Base-by-base conservation (phyloP, 2,113 vertebrate genomes). In the Oryzias melastigma region DNA sequence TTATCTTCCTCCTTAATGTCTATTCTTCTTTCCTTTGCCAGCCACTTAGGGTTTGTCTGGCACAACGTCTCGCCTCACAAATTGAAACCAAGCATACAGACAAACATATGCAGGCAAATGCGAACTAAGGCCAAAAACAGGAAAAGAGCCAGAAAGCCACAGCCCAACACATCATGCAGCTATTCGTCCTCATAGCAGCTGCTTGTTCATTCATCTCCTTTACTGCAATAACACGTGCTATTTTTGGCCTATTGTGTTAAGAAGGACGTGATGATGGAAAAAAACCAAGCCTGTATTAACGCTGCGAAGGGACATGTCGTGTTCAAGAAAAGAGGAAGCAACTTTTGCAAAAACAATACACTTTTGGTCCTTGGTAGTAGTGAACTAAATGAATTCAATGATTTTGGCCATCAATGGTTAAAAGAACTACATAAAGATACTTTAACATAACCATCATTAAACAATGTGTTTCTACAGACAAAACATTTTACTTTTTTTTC, bases 171-270 rank as follows among this genome's bases (percentile, higher is more conserved):
- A 29, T 56, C 16, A 25, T 29, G 46, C 43, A 54, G 62, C 55
- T 61, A 62, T 25, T 61, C 52, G 17, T 52, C 22, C 43, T 49
- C 44, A 25, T 17, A 66, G 41, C 19, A 60, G 66, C 22, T 68
- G 42, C 42, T 44, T 47, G 27, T 56, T 71, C 27, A 63, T 45
- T 70, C 50, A 17, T 22, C 66, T 65, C 41, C 47, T 45, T 65
- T 20, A 29, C 45, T 49, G 64, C 58, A 51, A 72, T 65, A 65
- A 67, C 65, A 47, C 13, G 6, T 15, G 71, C 81, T 86, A 89
- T 90, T 86, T 88, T 73, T 58, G 65, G 65, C 53, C 78, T 52
- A 84, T 88, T 90, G 83, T 88, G 67, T 76, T 76, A 43, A 18
- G 59, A 59, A 25, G 52, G 53, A 67, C 35, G 65, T 52, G 57